Evolutionary conservation across 2,888 invertebrate species (phyloP).

Genomic region (Polydrusus tereticollis): DNA sequence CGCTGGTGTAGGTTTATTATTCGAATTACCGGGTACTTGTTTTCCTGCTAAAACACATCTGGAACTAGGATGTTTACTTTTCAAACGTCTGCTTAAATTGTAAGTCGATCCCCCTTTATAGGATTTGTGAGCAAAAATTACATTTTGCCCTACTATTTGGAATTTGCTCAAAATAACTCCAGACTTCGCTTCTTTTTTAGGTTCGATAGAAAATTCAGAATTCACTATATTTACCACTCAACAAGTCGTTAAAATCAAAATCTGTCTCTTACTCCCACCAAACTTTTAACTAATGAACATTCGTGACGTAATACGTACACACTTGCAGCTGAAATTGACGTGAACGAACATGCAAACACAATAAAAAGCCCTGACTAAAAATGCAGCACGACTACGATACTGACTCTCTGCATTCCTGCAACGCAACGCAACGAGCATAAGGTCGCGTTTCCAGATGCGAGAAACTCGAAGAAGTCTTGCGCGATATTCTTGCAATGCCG

Average conservation of each 20-base stretch:
- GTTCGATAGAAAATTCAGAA: not conserved
- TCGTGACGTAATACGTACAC: too few relatives aligned
- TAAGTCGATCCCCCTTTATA: not conserved
- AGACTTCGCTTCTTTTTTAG: conserved; percentile 29
- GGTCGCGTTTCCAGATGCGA: too few relatives aligned
- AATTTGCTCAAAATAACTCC: conserved; percentile 24
- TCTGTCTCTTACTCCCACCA: not conserved
- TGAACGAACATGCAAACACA: not conserved
- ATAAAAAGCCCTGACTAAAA: not conserved
- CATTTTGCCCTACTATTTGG: conserved; percentile 27
- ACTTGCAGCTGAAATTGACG: not conserved
- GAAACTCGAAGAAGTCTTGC: too few relatives aligned
- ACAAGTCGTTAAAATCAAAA: not conserved
- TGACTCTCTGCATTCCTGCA: too few relatives aligned
- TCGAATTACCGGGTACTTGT: not conserved
- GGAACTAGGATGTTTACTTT: not conserved
- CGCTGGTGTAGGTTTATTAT: not conserved
- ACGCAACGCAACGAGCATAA: too few relatives aligned
- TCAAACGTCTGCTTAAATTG: not conserved
- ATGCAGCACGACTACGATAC: too few relatives aligned
- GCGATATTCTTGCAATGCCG: too few relatives aligned
- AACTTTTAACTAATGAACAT: too few relatives aligned
- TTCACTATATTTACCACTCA: not conserved
- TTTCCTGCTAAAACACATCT: not conserved
- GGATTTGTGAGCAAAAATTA: conserved; percentile 34